These are phyloP conservation scores for Venusia cambrica DNA, from an alignment of 2,888 invertebrate genomes.

Conservation along the genomic window DNA sequence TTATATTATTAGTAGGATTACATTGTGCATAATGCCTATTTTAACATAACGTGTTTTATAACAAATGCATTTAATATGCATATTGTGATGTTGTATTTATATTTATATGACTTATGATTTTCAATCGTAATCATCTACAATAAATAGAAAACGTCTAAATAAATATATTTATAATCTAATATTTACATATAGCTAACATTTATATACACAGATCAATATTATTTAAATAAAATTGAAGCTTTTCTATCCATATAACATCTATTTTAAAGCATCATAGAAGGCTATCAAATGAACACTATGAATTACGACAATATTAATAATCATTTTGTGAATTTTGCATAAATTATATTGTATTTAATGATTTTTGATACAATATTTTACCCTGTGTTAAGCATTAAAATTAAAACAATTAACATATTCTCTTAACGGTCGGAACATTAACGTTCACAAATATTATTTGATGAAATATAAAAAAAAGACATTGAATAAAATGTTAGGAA, in stretches of 20 bases:
- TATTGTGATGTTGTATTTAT: constrained; percentile 34
- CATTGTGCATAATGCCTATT: constrained; percentile 56
- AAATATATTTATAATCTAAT: constrained; percentile 64
- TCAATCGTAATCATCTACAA: constrained; percentile 42
- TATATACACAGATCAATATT: constrained; percentile 77
- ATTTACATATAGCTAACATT: constrained; percentile 71
- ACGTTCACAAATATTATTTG: not conserved
- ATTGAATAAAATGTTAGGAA: constrained; percentile 6
- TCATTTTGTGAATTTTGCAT: constrained; percentile 19
- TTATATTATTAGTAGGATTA: too few relatives aligned
- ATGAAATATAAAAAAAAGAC: constrained; percentile 3
- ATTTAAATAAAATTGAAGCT: constrained; percentile 52
- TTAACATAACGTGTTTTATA: constrained; percentile 38
- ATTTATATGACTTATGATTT: constrained; percentile 38
- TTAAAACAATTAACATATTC: constrained; percentile 15
- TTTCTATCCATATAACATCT: constrained; percentile 62
- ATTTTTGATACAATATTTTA: constrained; percentile 19
- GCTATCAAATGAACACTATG: constrained; percentile 73
- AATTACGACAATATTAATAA: constrained; percentile 21
- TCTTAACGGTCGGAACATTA: not conserved
- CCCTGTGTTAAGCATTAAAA: constrained; percentile 24
- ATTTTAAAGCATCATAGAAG: constrained; percentile 77
- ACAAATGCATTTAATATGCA: constrained; percentile 49
- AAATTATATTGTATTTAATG: constrained; percentile 11
- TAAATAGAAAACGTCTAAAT: constrained; percentile 55